phyloP scores from a whole-genome alignment of 2,888 invertebrate species.

The Saturnia japonica region DNA sequence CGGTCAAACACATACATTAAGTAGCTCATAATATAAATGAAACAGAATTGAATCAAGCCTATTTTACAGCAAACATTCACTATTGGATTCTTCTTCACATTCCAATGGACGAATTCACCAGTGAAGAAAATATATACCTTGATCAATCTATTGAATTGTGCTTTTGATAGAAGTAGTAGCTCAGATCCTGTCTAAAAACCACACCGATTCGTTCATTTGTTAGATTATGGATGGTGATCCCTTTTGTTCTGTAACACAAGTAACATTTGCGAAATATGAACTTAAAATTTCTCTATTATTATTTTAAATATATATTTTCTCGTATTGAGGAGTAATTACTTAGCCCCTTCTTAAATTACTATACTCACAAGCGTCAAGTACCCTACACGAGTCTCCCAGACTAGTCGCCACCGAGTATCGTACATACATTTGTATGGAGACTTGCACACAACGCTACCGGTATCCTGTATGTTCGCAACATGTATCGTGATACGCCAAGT shows the following conservation, averaged over 20 bases:
- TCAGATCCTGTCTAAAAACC: conserved; percentile 61
- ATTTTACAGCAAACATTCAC: conserved; percentile 24
- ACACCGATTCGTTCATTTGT: conserved; percentile 59
- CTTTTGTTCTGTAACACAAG: conserved; percentile 53
- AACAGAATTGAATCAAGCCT: conserved; percentile 39
- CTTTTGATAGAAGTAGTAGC: conserved; percentile 60
- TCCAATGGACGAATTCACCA: conserved; percentile 39
- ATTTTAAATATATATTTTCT: not conserved
- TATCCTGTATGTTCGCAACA: too few relatives aligned
- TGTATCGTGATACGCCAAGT: too few relatives aligned
- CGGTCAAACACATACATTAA: conserved; percentile 39
- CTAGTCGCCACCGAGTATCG: too few relatives aligned
- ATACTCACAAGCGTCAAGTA: too few relatives aligned
- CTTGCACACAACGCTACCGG: too few relatives aligned
- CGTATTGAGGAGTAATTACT: not conserved
- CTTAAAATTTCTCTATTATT: not conserved
- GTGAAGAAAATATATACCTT: too few relatives aligned
- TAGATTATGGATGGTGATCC: conserved; percentile 55
- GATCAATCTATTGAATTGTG: conserved; percentile 47
- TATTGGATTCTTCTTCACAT: conserved; percentile 44
- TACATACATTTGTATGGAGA: too few relatives aligned
- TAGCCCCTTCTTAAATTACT: too few relatives aligned
- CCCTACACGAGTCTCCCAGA: too few relatives aligned
- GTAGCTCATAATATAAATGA: conserved; percentile 46
- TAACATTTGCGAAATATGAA: not conserved